Base-by-base conservation (phyloP, 2,797 vertebrate species). In the Rhynchotus rufescens region DNA sequence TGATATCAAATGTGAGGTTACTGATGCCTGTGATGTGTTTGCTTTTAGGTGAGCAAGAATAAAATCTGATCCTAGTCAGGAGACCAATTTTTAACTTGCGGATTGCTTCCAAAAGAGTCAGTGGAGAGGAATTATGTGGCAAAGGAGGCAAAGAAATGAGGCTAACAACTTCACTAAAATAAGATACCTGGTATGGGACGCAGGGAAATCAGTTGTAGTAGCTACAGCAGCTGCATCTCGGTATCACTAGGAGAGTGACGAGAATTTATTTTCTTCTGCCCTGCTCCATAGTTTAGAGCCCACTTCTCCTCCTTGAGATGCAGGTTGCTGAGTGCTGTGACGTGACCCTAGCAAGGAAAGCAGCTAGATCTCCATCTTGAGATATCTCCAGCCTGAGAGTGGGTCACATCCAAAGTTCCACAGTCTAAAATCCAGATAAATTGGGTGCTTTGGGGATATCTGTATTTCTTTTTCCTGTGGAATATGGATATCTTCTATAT, bases 111-210 rank as follows among this genome's bases (percentile, higher is more conserved):
- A 40, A 94, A 86, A 78, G 52, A 93, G 66, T 61, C 65, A 68
- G 42, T 45, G 72, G 86, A 82, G 82, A 92, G 88, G 54, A 90
- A 71, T 89, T 84, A 86, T 15, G 45, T 60, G 12, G 51, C 42
- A 90, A 88, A 91, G 75, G 61, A 86, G 52, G 57, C 34, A 60
- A 86, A 86, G 78, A 90, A 89, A 88, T 36, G 15, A 90, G 84
- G 42, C 25, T 94, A 89, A 59, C 86, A 84, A 76, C 54, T 94
- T 80, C 74, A 89, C 44, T 89, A 92, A 94, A 92, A 89, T 80
- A 81, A 88, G 91, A 75, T 84, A 93, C 68, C 69, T 80, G 32
- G 49, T 77, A 84, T 15, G 20, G 34, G 51, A 82, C 88, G 40
- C 68, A 77, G 69, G 76, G 84, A 86, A 81, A 78, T 74, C 64